These are phyloP conservation scores for Nemotelus pantherinus DNA, from an alignment of 2,888 invertebrate species.

Conservation along the genomic window DNA sequence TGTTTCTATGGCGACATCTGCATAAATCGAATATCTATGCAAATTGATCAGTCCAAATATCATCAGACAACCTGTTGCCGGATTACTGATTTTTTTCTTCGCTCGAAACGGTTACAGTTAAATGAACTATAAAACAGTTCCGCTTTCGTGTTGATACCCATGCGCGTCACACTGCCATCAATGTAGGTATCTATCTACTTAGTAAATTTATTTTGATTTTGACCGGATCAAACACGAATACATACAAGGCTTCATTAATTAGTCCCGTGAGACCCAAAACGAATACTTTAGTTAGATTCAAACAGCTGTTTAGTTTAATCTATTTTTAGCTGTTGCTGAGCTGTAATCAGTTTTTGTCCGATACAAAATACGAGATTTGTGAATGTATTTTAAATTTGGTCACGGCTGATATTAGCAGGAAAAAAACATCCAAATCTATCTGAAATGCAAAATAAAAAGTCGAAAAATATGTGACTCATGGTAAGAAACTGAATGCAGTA, in stretches of 20 bases:
- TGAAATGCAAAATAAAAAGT: background rate
- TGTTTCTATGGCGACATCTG: too few relatives aligned
- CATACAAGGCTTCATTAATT: background rate
- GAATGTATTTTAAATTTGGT: background rate
- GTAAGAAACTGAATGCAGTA: background rate
- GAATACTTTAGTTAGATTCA: background rate
- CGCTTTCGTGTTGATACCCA: constrained; percentile 13
- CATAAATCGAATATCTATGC: too few relatives aligned
- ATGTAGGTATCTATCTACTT: background rate
- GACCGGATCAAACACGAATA: background rate
- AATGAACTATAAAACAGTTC: background rate
- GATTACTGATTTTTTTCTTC: too few relatives aligned
- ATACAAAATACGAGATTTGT: background rate
- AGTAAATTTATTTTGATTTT: background rate
- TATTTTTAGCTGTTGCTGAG: background rate
- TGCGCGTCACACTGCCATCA: background rate
- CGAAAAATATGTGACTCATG: constrained; percentile 16
- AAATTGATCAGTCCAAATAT: too few relatives aligned
- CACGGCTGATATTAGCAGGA: background rate
- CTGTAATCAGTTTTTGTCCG: background rate
- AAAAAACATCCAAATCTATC: background rate
- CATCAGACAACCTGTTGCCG: too few relatives aligned
- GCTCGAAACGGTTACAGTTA: too few relatives aligned
- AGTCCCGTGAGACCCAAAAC: background rate
- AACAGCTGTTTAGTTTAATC: constrained; percentile 1